phyloP scores from a whole-genome alignment of 2,113 vertebrate species.

The Caranx ignobilis region DNA sequence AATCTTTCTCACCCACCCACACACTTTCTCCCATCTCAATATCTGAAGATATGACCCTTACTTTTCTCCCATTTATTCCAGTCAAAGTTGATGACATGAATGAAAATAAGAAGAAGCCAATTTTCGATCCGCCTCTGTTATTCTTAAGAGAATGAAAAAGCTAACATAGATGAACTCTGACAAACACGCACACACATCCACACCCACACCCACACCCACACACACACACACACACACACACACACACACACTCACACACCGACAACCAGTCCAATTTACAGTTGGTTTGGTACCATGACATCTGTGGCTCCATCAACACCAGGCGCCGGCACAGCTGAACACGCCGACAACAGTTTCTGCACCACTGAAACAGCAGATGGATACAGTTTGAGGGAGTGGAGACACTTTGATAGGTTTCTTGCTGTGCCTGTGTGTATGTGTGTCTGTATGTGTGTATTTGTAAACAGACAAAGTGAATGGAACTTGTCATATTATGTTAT shows the following conservation, averaged over 20 bases:
- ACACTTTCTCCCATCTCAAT: neutral
- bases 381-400: slow-evolving; percentile 14
- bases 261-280: slow-evolving; percentile 36
- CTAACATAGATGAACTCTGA: slow-evolving; percentile 36
- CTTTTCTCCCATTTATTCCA: neutral
- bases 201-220: no score
- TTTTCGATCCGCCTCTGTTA: neutral
- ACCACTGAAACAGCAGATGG: slow-evolving; percentile 45
- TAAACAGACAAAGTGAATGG: no score
- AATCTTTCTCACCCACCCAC: neutral
- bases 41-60: neutral
- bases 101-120: neutral
- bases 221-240: slow-evolving; percentile 21
- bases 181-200: no score
- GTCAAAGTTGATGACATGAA: neutral
- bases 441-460: neutral
- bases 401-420: slow-evolving; percentile 17
- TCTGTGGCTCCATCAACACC: slow-evolving; percentile 39
- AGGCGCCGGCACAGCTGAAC: slow-evolving; percentile 27
- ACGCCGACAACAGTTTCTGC: slow-evolving; percentile 41
- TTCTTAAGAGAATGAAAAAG: neutral
- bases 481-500: no score
- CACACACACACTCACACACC: slow-evolving; percentile 17
- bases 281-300: slow-evolving; percentile 43
- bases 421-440: neutral